Evolutionary conservation across 1,140 invertebrate genomes (phyloP).

Genomic region (Bombus pyrosoma): DNA sequence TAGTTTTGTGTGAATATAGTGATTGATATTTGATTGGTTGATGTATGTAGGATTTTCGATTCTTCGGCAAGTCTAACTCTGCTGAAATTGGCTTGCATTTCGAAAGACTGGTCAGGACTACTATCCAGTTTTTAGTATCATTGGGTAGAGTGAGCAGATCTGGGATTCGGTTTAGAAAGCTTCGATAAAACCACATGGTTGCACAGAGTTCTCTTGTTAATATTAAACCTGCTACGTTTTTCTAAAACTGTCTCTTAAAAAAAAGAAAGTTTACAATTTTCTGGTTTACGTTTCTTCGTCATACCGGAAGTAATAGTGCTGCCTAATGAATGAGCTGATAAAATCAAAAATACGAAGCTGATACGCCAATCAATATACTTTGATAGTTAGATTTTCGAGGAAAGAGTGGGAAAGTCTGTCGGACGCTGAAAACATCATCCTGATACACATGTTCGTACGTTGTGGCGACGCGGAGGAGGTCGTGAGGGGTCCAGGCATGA

Average conservation of each 20-base stretch:
- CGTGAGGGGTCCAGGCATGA: constrained; percentile 28
- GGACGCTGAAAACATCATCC: background rate
- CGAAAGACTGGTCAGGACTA: too few relatives aligned
- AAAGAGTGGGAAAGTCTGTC: background rate
- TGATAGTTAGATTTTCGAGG: background rate
- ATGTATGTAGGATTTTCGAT: too few relatives aligned
- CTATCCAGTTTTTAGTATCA: too few relatives aligned
- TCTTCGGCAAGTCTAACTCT: background rate
- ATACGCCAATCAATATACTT: background rate
- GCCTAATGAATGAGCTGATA: background rate
- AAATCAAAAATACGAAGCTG: background rate
- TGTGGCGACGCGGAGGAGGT: background rate
- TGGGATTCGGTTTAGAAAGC: background rate
- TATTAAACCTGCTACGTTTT: background rate
- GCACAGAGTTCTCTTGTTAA: background rate
- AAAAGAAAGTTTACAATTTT: too few relatives aligned
- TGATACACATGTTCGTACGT: background rate
- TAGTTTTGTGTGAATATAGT: background rate
- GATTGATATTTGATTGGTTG: background rate
- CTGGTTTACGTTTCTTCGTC: background rate
- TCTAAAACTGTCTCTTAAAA: background rate
- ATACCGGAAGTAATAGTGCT: background rate
- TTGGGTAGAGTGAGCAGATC: too few relatives aligned
- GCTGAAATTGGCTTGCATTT: background rate
- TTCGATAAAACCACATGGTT: background rate